phyloP scores from a whole-genome alignment of 2,888 invertebrate species.

The Microctonus aethiopoides region DNA sequence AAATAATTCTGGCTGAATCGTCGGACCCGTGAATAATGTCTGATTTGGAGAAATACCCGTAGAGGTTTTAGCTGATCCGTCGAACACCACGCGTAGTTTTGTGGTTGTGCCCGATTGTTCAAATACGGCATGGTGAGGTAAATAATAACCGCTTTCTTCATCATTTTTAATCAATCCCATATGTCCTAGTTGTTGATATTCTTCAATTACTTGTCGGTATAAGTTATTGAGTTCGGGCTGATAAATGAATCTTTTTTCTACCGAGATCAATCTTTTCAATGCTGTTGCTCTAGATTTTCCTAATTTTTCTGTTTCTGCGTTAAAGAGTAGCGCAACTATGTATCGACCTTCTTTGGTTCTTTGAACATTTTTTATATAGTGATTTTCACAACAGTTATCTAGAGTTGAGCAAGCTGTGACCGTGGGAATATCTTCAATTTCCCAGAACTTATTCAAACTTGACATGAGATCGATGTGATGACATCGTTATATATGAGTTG shows the following conservation, averaged over 20 bases:
- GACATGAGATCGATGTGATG: background rate
- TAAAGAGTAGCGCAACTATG: slow-evolving; percentile 34
- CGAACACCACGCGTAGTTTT: no score
- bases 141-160: slow-evolving; percentile 37
- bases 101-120: slow-evolving; percentile 47
- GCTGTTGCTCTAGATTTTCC: no score
- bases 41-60: slow-evolving; percentile 50
- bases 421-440: slow-evolving; percentile 37
- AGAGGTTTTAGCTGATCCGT: slow-evolving; percentile 46
- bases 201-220: slow-evolving; percentile 30
- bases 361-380: slow-evolving; percentile 10
- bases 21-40: no score
- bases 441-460: slow-evolving; percentile 39
- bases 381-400: slow-evolving; percentile 32
- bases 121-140: slow-evolving; percentile 53
- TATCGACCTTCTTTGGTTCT: slow-evolving; percentile 27
- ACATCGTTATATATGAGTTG: background rate
- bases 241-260: slow-evolving; percentile 31
- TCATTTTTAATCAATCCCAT: slow-evolving; percentile 27
- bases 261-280: slow-evolving; percentile 19
- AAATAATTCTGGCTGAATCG: no score
- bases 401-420: background rate
- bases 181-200: slow-evolving; percentile 39
- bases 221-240: slow-evolving; percentile 24
- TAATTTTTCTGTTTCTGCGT: slow-evolving; percentile 1